Conservation (phyloP, 2,888 invertebrate genomes). For the Cinara cedri region DNA sequence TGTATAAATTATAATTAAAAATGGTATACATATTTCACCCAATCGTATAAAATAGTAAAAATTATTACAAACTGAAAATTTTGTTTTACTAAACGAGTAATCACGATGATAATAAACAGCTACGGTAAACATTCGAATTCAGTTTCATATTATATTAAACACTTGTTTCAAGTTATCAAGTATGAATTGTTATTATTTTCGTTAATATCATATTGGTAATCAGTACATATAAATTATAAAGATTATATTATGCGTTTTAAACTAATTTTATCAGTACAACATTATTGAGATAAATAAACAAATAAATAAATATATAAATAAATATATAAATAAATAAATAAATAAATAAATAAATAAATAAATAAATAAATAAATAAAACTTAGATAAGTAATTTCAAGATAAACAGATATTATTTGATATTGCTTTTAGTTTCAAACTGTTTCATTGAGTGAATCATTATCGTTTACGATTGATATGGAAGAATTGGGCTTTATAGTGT, state of each 20-base stretch:
- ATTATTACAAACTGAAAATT: no score
- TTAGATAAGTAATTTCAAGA: background rate
- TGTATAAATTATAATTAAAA: no score
- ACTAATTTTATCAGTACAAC: conserved; percentile 39
- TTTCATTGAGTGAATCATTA: conserved; percentile 43
- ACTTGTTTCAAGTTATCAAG: no score
- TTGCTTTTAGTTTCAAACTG: conserved; percentile 17
- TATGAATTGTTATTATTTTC: no score
- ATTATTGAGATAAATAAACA: conserved; percentile 23
- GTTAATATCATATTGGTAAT: background rate
- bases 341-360: background rate
- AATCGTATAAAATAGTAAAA: no score
- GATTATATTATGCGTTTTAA: background rate
- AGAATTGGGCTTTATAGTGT: conserved; percentile 44
- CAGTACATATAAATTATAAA: no score
- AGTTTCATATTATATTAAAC: no score
- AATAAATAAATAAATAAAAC: conserved; percentile 9
- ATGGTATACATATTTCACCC: no score
- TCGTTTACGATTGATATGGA: conserved; percentile 20
- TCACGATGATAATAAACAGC: no score
- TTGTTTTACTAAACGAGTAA: no score
- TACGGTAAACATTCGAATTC: no score
- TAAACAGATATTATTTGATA: conserved; percentile 19
- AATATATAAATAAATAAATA: conserved; percentile 33
- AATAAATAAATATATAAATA: conserved; percentile 35